phyloP scores from a whole-genome alignment of 1,140 invertebrate species.

The Adelges cooleyi region DNA sequence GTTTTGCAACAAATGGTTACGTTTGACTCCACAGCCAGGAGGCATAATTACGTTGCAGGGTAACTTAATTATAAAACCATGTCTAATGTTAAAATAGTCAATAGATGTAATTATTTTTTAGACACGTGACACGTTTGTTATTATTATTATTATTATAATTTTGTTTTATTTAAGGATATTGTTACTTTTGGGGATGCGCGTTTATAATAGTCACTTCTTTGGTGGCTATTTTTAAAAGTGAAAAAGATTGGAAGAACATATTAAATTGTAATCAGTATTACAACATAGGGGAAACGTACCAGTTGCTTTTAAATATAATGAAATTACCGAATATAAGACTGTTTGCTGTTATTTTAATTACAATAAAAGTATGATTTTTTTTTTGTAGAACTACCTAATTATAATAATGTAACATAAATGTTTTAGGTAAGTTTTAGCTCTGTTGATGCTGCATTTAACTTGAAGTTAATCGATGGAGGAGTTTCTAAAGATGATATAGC shows the following conservation, averaged over 20 bases:
- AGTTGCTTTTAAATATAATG: conserved; percentile 69
- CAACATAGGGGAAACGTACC: conserved; percentile 71
- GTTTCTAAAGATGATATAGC: conserved; percentile 92
- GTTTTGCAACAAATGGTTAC: conserved; percentile 89
- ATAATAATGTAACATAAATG: conserved; percentile 28
- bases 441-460: conserved; percentile 83
- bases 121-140: background rate
- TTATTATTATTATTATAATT: background rate
- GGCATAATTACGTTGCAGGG: conserved; percentile 76
- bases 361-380: conserved; percentile 61
- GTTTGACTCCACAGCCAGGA: conserved; percentile 51
- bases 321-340: conserved; percentile 66
- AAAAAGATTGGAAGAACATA: conserved; percentile 35
- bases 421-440: conserved; percentile 84
- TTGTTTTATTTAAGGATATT: conserved; percentile 53
- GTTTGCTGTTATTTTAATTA: conserved; percentile 71
- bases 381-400: background rate
- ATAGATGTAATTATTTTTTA: background rate
- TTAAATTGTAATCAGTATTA: conserved; percentile 41
- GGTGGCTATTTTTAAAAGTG: conserved; percentile 57
- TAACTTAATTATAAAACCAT: conserved; percentile 36
- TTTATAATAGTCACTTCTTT: conserved; percentile 86
- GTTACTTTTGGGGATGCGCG: conserved; percentile 89
- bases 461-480: conserved; percentile 90
- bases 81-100: background rate